Percentiles rank a stretch among this genome's conserved stretches.
phyloP scores from a whole-genome alignment of 2,888 invertebrate genomes.

The Cenopis cana region DNA sequence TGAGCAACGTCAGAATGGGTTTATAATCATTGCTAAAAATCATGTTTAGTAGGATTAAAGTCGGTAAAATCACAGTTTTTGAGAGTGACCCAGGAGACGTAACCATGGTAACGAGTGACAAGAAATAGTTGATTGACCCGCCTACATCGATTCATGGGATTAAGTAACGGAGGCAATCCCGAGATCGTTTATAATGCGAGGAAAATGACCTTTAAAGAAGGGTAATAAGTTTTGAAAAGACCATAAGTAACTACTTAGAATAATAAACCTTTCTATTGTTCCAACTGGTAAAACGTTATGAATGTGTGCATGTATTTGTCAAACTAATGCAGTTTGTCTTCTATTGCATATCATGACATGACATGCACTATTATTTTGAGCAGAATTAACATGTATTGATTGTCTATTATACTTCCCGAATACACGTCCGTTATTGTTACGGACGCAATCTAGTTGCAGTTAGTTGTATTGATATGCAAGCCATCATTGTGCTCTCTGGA shows the following conservation, averaged over 20 bases:
- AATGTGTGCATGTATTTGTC: neutral
- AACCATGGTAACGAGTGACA: too few species aligned
- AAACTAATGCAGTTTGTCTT: neutral
- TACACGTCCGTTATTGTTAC: constrained; percentile 9
- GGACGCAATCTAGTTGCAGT: constrained; percentile 32
- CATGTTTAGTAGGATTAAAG: too few species aligned
- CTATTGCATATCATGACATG: neutral
- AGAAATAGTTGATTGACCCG: too few species aligned
- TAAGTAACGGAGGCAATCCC: neutral
- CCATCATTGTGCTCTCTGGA: constrained; percentile 69
- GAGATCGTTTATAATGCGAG: neutral
- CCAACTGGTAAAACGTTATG: neutral
- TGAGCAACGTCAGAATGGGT: too few species aligned
- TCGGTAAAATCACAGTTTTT: too few species aligned
- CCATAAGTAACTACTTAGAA: neutral
- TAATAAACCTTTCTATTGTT: neutral
- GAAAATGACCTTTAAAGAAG: too few species aligned
- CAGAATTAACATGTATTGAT: constrained; percentile 23
- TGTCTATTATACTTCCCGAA: constrained; percentile 25
- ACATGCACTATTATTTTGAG: neutral
- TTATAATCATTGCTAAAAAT: too few species aligned
- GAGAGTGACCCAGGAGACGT: too few species aligned
- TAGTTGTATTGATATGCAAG: constrained; percentile 48
- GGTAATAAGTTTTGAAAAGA: neutral
- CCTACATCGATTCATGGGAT: too few species aligned